Base-by-base conservation (phyloP, 2,797 vertebrate species). In the Sebastes trivittatus region DNA sequence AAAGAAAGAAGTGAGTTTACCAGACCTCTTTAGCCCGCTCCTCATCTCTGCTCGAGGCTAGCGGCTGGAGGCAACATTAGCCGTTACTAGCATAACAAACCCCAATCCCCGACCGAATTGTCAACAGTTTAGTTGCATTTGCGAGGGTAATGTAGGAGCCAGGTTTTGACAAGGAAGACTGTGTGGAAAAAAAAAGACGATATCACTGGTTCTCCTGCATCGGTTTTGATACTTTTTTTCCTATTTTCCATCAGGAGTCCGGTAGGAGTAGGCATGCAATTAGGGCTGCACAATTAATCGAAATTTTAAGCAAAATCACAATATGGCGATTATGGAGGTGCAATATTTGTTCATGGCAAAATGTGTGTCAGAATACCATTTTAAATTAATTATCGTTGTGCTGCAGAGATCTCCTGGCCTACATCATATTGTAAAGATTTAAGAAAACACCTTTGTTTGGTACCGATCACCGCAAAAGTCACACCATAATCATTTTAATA, bases 241-340 rank as follows among this genome's bases (percentile, higher is more conserved):
- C 0, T 18, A 27, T 5, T 25, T 10, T 54, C 13, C 9, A 23
- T 25, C 7, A 11, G 2, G 3, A 70, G 22, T 29, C 22, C n/a
- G 22, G 13, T 13, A 58, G 36, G 0, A 38, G 0, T 38, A 38
- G 13, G 13, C 0, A 2, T 38, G 0, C 36, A 0, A 42, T 42
- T 42, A 42, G 38, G 38, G 14, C 38, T 42, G 38, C 38, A 42
- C 14, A 0, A 42, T 42, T 42, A 16, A 42, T 42, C 38, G 3
- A 42, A 42, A 42, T 42, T 42, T 16, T 42, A 16, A 42, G 1
- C 38, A 42, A 42, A 42, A 42, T 42, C 1, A 1, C 38, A 42
- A 36, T 36, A 36, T 11, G 34, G 11, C 1, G 1, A 32, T 32
- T 10, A 32, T 34, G 32, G 32, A 10, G 20, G 10, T 9, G 36